Evolutionary conservation across 2,113 vertebrate genomes (phyloP).

Genomic region (Penelope pileata): DNA sequence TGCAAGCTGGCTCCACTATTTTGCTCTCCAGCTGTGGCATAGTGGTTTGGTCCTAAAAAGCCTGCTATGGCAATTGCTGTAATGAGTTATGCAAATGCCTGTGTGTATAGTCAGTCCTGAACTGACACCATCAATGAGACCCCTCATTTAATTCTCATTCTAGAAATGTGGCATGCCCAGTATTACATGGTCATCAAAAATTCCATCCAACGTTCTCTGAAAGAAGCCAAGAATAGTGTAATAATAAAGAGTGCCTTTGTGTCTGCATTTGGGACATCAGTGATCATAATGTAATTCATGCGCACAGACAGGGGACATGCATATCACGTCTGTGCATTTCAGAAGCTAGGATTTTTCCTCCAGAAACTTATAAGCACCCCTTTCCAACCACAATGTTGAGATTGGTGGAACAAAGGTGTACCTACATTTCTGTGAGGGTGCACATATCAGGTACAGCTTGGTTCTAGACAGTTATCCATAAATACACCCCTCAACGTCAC

Average conservation of each 20-base stretch:
- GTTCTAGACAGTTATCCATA: neutral
- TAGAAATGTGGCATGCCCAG: neutral
- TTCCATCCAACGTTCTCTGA: neutral
- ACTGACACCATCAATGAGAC: neutral
- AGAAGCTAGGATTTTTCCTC: neutral
- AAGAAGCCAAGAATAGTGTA: neutral
- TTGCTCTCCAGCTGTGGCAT: neutral
- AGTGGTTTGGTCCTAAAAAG: neutral
- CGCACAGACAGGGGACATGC: neutral
- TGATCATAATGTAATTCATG: neutral
- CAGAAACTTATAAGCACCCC: neutral
- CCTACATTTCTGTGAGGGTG: fast-evolving
- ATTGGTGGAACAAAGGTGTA: neutral
- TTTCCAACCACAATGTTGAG: neutral
- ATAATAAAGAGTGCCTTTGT: neutral
- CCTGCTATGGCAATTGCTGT: conserved; percentile 3
- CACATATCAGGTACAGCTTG: neutral
- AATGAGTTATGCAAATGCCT: neutral
- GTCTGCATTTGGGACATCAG: neutral
- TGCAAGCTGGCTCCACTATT: neutral
- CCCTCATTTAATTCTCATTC: neutral
- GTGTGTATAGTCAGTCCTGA: neutral
- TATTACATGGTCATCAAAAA: neutral
- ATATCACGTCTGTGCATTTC: neutral
- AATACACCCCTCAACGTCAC: neutral